Percentiles rank a stretch among this genome's conserved stretches.
phyloP scores from a whole-genome alignment of 2,888 invertebrate species.

The Cerceris ruficornis region DNA sequence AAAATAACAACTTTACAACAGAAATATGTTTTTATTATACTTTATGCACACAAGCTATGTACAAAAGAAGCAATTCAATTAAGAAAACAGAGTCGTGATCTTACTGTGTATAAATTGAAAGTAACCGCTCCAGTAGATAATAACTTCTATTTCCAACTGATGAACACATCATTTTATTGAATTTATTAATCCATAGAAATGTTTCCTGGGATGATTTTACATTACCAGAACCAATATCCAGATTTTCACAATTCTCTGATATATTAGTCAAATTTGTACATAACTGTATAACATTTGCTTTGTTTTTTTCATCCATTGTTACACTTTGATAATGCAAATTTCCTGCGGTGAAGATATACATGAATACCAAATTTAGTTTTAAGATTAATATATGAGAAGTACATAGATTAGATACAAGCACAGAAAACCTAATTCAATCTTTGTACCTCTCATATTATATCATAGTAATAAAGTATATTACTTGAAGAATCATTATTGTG shows the following conservation, averaged over 20 bases:
- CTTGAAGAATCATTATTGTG: constrained; percentile 36
- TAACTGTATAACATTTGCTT: constrained; percentile 21
- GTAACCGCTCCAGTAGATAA: constrained; percentile 62
- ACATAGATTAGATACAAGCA: neutral
- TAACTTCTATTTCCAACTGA: constrained; percentile 68
- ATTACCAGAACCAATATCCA: constrained; percentile 17
- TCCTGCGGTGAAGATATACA: constrained; percentile 23
- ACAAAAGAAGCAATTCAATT: no score
- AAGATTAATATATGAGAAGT: constrained; percentile 13
- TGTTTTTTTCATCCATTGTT: constrained; percentile 26
- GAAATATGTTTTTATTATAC: neutral
- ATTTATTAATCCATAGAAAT: constrained; percentile 70
- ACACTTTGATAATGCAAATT: constrained; percentile 18
- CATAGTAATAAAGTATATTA: constrained; percentile 35
- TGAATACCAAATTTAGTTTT: neutral
- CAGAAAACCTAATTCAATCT: neutral
- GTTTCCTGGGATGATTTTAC: constrained; percentile 41
- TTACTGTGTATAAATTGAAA: constrained; percentile 72
- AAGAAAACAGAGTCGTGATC: constrained; percentile 23
- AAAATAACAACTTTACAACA: neutral
- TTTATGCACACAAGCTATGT: neutral
- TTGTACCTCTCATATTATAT: constrained; percentile 28
- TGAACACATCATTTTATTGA: constrained; percentile 63
- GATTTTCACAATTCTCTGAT: constrained; percentile 17
- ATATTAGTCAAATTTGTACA: constrained; percentile 1